Evolutionary conservation across 2,888 invertebrate genomes (phyloP), one percentile per base, ranked within the genome.

Genomic region (Cataglyphis albicans): DNA sequence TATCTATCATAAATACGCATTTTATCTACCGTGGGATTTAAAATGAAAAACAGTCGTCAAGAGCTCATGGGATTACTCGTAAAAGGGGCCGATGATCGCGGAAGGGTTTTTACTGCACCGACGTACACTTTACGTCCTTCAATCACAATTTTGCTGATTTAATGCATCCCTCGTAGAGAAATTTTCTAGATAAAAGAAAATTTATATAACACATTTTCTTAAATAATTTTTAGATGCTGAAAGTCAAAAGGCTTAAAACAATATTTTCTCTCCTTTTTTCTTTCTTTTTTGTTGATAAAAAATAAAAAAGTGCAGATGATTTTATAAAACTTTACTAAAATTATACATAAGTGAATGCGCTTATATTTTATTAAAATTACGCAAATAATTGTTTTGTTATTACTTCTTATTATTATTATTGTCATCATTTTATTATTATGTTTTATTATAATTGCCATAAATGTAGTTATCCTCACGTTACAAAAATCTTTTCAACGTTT

Each of bases 21-120:
- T 92, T 92, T 91, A 93, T 92, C 92, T 90, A 89, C 90, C 92
- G 87, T 82, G 90, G 92, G 92, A 92, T 93, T 93, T 90, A 82
- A 90, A 92, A 92, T 93, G 92, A 93, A 93, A 93, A 93, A 93
- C 92, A 93, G 92, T 92, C 91, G 92, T 92, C 93, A 93, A 92
- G 90, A 91, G 92, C 92, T 92, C 92, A 85, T 88, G 91, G 93
- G 93, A 93, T 93, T 93, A 93, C 87, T 83, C 83, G 86, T 89
- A 88, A 92, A 93, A 92, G 91, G 87, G 87, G 87, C 91, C 63
- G 67, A 38, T 75, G 82, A 72, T 83, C 74, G 32, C 67, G 48
- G 55, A 81, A 68, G 68, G n/a, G 67, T 57, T 82, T 84, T 74
- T 61, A 55, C 29, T 41, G 48, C 25, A 52, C 12, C 15, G 44